Evolutionary conservation across 2,797 vertebrate genomes (phyloP).

Genomic region (Anolis apletophallus): DNA sequence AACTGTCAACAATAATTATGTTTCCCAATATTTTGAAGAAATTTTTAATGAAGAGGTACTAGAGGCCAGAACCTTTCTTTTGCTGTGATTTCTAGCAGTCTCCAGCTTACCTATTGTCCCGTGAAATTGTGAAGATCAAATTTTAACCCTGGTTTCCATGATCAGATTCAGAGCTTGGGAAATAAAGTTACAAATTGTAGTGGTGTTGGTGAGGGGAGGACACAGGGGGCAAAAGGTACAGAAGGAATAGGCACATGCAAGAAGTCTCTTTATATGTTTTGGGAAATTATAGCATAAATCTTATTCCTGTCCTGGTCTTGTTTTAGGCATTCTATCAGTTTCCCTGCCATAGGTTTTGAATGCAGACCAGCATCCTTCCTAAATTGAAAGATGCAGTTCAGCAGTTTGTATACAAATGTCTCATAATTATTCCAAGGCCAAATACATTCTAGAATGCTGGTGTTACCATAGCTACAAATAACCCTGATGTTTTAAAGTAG

Average conservation of each 20-base stretch:
- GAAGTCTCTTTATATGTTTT: constrained; percentile 43
- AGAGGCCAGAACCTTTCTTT: not conserved
- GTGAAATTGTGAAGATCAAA: not conserved
- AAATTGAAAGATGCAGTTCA: constrained; percentile 63
- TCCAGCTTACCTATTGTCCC: not conserved
- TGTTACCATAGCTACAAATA: constrained; percentile 68
- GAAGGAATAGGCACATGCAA: constrained; percentile 31
- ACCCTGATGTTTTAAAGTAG: constrained; percentile 29
- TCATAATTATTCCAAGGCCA: constrained; percentile 62
- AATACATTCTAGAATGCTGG: constrained; percentile 52
- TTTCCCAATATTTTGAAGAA: not conserved
- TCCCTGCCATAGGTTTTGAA: constrained; percentile 52
- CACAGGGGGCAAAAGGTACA: not conserved
- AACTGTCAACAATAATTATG: not conserved
- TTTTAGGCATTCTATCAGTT: constrained; percentile 34
- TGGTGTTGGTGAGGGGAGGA: not conserved
- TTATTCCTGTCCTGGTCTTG: constrained; percentile 28
- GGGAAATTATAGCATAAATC: constrained; percentile 48
- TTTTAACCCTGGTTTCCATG: not conserved
- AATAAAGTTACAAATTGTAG: no score
- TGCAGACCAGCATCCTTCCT: constrained; percentile 50
- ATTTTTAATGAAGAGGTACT: not conserved
- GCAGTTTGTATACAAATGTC: constrained; percentile 68
- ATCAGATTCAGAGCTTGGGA: not conserved
- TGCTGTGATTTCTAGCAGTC: not conserved